Percentiles rank a stretch among this genome's conserved stretches.
These are phyloP conservation scores for Netelia fuscicornis DNA, from an alignment of 2,888 invertebrate species.

Conservation along the genomic window DNA sequence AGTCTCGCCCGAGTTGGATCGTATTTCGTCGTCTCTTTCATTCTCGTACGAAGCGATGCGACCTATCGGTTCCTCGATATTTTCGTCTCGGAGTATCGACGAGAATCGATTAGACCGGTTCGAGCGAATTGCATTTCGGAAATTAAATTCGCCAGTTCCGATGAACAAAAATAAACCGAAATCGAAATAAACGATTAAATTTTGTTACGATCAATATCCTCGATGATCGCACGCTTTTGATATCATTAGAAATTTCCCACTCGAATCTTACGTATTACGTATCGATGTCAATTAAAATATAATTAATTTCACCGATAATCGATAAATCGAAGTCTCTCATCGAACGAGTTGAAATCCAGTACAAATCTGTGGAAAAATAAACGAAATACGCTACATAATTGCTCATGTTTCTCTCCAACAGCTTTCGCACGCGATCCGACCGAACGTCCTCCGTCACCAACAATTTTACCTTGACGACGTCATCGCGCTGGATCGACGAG, in stretches of 20 bases:
- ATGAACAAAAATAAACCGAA: too few species aligned
- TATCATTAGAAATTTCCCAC: neutral
- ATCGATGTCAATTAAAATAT: neutral
- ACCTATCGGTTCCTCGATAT: too few species aligned
- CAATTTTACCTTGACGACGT: neutral
- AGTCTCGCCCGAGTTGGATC: too few species aligned
- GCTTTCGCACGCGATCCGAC: conserved; percentile 14
- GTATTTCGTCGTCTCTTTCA: too few species aligned
- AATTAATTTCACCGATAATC: neutral
- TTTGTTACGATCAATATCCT: neutral
- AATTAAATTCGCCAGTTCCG: too few species aligned
- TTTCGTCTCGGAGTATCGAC: neutral
- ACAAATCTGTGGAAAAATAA: neutral
- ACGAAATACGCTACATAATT: conserved; percentile 13
- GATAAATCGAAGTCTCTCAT: conserved; percentile 35
- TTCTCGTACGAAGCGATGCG: too few species aligned
- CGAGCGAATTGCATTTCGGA: neutral
- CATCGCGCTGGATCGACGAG: conserved; percentile 35
- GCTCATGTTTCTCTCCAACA: conserved; percentile 54
- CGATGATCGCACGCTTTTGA: conserved; percentile 53
- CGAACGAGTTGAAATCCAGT: conserved; percentile 7
- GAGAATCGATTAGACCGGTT: neutral
- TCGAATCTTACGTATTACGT: neutral
- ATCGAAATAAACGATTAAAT: neutral
- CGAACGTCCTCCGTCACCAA: neutral